Percentiles rank a stretch among this genome's conserved stretches.
These are phyloP conservation scores for Ursus arctos DNA, from an alignment of 2,113 vertebrate genomes.

Conservation along the genomic window DNA sequence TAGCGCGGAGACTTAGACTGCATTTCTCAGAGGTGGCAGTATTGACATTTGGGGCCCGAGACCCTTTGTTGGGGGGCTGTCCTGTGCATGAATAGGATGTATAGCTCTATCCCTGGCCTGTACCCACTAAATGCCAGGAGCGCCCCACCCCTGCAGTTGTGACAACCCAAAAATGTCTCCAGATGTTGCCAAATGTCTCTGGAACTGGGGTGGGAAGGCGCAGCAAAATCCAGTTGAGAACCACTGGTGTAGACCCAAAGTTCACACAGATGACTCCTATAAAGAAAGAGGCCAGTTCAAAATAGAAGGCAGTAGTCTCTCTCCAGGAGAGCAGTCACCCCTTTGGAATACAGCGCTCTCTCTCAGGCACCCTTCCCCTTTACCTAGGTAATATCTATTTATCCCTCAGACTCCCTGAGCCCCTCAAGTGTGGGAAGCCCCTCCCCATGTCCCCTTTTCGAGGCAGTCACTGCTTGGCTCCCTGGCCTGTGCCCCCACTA, in stretches of 20 bases:
- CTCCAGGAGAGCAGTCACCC: background rate
- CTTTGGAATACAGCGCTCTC: background rate
- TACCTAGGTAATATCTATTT: background rate
- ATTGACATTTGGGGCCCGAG: background rate
- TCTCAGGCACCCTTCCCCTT: background rate
- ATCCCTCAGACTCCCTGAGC: background rate
- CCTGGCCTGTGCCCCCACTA: background rate
- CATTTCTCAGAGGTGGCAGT: background rate
- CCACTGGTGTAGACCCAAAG: background rate
- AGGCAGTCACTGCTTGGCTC: background rate
- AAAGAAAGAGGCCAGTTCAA: no score
- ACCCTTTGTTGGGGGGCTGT: background rate
- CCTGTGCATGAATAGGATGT: no score
- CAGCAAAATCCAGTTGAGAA: background rate
- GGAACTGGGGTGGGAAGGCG: no score
- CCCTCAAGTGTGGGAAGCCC: background rate
- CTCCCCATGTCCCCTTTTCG: fast-evolving
- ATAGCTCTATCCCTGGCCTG: background rate
- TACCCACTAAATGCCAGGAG: background rate
- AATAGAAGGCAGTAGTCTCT: background rate
- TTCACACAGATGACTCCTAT: background rate
- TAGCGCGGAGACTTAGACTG: background rate
- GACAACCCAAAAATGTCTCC: background rate
- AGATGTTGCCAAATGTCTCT: background rate
- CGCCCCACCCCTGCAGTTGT: background rate